A percentile compares a stretch with the other conserved stretches of the same genome.
Evolutionary conservation across 1,140 invertebrate genomes (phyloP).

Genomic region (Berghia stephanieae): DNA sequence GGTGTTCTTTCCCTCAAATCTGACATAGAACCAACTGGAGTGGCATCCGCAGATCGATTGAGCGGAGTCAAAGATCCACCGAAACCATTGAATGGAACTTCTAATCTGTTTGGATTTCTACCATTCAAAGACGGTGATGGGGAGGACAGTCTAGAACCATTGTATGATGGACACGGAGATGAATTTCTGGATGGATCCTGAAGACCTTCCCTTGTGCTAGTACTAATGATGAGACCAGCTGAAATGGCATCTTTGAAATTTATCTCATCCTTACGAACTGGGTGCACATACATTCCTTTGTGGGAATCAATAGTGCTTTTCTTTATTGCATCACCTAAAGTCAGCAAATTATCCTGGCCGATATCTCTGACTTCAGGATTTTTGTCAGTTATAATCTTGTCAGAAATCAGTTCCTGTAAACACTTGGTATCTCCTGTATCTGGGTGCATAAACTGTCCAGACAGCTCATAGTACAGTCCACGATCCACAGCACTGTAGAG

Average conservation of each 20-base stretch:
- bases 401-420: slow-evolving; percentile 81
- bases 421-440: slow-evolving; percentile 79
- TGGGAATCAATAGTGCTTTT: slow-evolving; percentile 79
- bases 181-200: slow-evolving; percentile 32
- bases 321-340: slow-evolving; percentile 74
- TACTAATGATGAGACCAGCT: slow-evolving; percentile 73
- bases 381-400: slow-evolving; percentile 73
- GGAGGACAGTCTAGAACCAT: not conserved
- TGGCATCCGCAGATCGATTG: too few species aligned
- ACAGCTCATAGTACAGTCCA: slow-evolving; percentile 82
- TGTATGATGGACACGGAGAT: not conserved
- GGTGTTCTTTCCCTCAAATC: too few species aligned
- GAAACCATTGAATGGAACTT: too few species aligned
- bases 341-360: slow-evolving; percentile 48
- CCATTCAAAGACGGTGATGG: slow-evolving; percentile 10
- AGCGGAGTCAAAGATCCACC: too few species aligned
- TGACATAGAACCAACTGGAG: too few species aligned
- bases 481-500: slow-evolving; percentile 86
- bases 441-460: slow-evolving; percentile 81
- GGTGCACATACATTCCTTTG: slow-evolving; percentile 74
- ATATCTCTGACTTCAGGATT: slow-evolving; percentile 76
- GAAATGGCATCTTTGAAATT: slow-evolving; percentile 82
- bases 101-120: too few species aligned
- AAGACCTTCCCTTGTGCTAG: slow-evolving; percentile 55
- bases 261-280: slow-evolving; percentile 43